phyloP scores from a whole-genome alignment of 2,113 vertebrate genomes.

The Spheniscus mendiculus region DNA sequence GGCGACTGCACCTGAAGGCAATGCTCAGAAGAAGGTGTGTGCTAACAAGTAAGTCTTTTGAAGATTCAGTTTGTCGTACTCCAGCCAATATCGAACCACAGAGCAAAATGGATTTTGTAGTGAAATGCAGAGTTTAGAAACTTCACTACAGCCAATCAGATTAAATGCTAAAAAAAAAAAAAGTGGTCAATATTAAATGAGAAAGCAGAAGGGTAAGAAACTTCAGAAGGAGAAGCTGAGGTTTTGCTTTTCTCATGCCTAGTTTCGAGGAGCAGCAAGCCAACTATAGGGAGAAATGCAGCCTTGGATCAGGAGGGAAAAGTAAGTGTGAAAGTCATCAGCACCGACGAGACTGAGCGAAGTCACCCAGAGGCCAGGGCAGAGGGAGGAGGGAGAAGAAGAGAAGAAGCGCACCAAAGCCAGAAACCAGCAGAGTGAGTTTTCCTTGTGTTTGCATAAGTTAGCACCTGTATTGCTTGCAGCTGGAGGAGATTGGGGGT shows the following conservation, averaged over 20 bases:
- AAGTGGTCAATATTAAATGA: background rate
- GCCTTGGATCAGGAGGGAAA: background rate
- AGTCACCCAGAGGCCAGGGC: background rate
- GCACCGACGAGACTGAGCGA: fast-evolving
- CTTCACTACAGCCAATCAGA: background rate
- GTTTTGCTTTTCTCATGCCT: background rate
- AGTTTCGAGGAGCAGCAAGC: background rate
- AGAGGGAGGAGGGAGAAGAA: background rate
- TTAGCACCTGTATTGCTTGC: constrained; percentile 63
- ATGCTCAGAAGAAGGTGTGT: background rate
- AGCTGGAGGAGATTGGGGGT: background rate
- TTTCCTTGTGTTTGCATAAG: constrained; percentile 37
- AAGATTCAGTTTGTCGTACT: constrained; percentile 28
- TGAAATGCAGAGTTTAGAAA: background rate
- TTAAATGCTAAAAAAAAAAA: background rate
- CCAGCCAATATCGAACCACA: background rate
- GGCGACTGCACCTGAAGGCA: constrained; percentile 2
- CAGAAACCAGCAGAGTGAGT: constrained; percentile 53
- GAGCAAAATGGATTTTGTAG: background rate
- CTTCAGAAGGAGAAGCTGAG: background rate
- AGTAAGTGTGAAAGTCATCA: background rate
- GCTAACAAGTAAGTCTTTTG: constrained; percentile 6
- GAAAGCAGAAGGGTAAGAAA: background rate
- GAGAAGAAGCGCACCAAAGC: background rate
- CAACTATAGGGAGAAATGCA: background rate